phyloP scores from a whole-genome alignment of 2,888 invertebrate species.

The Leistus spinibarbis region DNA sequence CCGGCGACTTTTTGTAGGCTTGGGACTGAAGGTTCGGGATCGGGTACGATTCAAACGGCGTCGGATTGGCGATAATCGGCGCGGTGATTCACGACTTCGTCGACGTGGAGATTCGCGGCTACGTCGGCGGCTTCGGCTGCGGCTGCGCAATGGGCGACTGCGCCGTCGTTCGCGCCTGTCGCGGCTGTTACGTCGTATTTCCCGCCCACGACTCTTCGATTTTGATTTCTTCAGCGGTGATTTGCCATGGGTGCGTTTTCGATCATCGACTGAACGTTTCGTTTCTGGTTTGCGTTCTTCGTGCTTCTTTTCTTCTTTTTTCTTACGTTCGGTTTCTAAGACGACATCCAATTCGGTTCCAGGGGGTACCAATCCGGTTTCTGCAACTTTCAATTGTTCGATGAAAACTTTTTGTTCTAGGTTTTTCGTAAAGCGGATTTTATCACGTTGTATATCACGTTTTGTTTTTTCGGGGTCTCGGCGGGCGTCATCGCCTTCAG shows the following conservation, averaged over 20 bases:
- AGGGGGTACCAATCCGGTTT: slow-evolving; percentile 58
- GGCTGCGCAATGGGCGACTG: neutral
- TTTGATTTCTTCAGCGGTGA: neutral
- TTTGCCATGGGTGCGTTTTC: slow-evolving; percentile 11
- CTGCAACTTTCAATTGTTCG: slow-evolving; percentile 55
- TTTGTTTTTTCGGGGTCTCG: slow-evolving; percentile 57
- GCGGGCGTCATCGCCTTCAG: slow-evolving; percentile 43
- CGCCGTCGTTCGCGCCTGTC: slow-evolving; percentile 1
- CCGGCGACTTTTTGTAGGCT: slow-evolving; percentile 3
- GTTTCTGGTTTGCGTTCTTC: slow-evolving; percentile 25
- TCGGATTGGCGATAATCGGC: neutral
- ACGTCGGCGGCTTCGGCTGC: slow-evolving; percentile 1
- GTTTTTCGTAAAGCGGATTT: slow-evolving; percentile 54
- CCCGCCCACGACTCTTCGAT: slow-evolving; percentile 1
- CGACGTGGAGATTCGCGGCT: slow-evolving; percentile 2
- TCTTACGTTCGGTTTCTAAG: slow-evolving; percentile 42
- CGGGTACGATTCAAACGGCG: neutral
- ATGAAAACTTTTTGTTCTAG: slow-evolving; percentile 54
- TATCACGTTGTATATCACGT: slow-evolving; percentile 56
- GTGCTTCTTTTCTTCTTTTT: slow-evolving; percentile 38
- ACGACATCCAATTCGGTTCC: slow-evolving; percentile 58
- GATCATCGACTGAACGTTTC: slow-evolving; percentile 1
- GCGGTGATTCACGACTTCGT: neutral
- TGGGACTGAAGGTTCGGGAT: neutral
- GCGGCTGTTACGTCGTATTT: neutral